Conservation (phyloP, 2,888 invertebrate species). For the Cephus pulcher region DNA sequence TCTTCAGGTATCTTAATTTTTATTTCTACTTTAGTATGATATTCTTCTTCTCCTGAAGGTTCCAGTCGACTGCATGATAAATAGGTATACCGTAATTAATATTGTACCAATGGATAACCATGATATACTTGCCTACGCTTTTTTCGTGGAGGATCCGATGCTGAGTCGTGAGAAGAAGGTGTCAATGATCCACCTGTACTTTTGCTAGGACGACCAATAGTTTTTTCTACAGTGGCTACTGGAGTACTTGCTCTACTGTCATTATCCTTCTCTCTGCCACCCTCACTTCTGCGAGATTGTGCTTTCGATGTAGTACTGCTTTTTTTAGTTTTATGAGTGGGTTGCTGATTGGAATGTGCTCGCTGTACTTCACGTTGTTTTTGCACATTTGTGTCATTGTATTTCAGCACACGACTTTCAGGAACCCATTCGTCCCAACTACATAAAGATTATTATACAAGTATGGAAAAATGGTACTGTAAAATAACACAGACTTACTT, state of each 20-base stretch:
- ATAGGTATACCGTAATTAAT: not conserved
- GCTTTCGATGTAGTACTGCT: conserved; percentile 48
- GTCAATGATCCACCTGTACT: conserved; percentile 35
- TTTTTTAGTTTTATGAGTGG: conserved; percentile 56
- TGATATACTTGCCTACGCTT: conserved; percentile 66
- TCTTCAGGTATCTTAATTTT: conserved; percentile 95
- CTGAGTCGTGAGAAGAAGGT: conserved; percentile 50
- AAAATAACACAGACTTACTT: conserved; percentile 74
- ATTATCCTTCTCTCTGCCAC: conserved; percentile 63
- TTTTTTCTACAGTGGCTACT: conserved; percentile 54
- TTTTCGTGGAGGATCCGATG: conserved; percentile 54
- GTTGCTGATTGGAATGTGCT: conserved; percentile 74
- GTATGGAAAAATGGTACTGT: not conserved
- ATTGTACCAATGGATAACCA: not conserved
- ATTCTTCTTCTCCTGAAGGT: conserved; percentile 56
- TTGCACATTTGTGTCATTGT: conserved; percentile 73
- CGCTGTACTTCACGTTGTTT: conserved; percentile 73
- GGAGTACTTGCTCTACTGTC: conserved; percentile 77
- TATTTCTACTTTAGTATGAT: conserved; percentile 72
- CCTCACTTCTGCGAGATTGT: conserved; percentile 52
- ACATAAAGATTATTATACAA: conserved; percentile 43
- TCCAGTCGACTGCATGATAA: conserved; percentile 48
- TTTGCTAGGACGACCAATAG: conserved; percentile 47
- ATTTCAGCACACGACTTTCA: conserved; percentile 74
- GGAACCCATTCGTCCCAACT: conserved; percentile 75